These are phyloP conservation scores for Hucho hucho DNA, from an alignment of 2,113 vertebrate species.

Conservation along the genomic window DNA sequence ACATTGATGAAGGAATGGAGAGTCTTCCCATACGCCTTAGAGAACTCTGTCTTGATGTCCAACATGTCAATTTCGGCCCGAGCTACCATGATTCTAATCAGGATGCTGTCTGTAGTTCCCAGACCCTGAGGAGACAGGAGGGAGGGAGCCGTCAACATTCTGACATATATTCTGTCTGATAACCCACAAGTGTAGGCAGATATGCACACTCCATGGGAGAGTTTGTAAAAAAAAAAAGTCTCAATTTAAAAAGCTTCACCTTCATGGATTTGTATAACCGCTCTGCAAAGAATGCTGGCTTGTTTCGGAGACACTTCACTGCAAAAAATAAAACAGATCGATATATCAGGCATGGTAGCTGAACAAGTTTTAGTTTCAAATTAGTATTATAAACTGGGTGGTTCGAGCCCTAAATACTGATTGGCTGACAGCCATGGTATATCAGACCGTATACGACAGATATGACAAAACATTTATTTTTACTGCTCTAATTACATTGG, in stretches of 20 bases:
- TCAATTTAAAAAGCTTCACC: constrained; percentile 70
- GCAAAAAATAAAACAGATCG: constrained; percentile 35
- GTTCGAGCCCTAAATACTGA: no score
- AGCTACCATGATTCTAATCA: constrained; percentile 94
- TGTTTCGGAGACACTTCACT: constrained; percentile 88
- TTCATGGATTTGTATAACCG: constrained; percentile 96
- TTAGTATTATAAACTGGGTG: no score
- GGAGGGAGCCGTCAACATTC: not conserved
- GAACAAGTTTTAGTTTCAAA: not conserved
- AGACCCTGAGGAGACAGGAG: constrained; percentile 75
- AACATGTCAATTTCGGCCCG: constrained; percentile 91
- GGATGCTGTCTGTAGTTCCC: constrained; percentile 88
- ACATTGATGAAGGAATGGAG: constrained; percentile 97
- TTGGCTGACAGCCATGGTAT: no score
- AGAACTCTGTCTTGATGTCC: constrained; percentile 87
- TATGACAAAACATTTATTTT: no score
- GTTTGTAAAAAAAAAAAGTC: no score
- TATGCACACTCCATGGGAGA: no score
- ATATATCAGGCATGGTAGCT: not conserved
- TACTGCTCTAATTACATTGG: no score
- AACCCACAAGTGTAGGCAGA: not conserved
- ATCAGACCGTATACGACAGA: no score
- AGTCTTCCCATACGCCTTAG: constrained; percentile 86
- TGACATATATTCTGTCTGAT: not conserved
- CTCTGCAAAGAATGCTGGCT: constrained; percentile 89